Conservation (phyloP, 2,113 vertebrate genomes). For the Triplophysa dalaica region DNA sequence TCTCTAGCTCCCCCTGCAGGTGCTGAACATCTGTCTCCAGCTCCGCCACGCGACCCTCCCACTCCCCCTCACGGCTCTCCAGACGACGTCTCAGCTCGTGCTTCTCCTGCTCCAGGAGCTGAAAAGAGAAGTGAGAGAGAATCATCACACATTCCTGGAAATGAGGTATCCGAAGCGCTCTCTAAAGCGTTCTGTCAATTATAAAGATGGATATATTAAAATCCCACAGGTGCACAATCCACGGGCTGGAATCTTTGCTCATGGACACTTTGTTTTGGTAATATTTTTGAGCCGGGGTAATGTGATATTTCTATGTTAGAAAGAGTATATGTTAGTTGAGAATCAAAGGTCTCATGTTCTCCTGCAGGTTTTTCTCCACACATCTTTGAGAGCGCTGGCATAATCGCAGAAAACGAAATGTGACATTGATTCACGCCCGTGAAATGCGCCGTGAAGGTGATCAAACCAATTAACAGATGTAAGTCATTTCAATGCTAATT, state of each 20-base stretch:
- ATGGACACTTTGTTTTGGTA: too few relatives aligned
- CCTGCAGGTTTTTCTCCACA: neutral
- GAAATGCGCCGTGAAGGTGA: constrained; percentile 12
- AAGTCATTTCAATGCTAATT: constrained; percentile 5
- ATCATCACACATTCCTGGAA: neutral
- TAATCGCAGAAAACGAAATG: constrained; percentile 12
- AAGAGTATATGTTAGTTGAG: too few relatives aligned
- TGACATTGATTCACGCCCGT: neutral
- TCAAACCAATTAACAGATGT: neutral
- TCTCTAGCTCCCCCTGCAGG: constrained; percentile 91
- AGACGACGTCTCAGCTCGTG: constrained; percentile 88
- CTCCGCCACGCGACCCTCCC: constrained; percentile 94
- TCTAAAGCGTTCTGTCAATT: too few relatives aligned
- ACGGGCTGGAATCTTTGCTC: too few relatives aligned
- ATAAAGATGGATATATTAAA: too few relatives aligned
- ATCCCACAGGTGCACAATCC: too few relatives aligned
- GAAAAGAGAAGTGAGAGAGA: constrained; percentile 8
- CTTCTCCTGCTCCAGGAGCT: constrained; percentile 98
- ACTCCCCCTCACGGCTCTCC: constrained; percentile 93
- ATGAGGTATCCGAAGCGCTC: too few relatives aligned
- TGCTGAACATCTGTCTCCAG: constrained; percentile 94
- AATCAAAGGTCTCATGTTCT: neutral
- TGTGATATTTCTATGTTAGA: too few relatives aligned
- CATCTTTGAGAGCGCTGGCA: neutral
- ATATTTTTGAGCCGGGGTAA: too few relatives aligned